phyloP scores from a whole-genome alignment of 2,113 vertebrate genomes.

The Pluvialis apricaria region DNA sequence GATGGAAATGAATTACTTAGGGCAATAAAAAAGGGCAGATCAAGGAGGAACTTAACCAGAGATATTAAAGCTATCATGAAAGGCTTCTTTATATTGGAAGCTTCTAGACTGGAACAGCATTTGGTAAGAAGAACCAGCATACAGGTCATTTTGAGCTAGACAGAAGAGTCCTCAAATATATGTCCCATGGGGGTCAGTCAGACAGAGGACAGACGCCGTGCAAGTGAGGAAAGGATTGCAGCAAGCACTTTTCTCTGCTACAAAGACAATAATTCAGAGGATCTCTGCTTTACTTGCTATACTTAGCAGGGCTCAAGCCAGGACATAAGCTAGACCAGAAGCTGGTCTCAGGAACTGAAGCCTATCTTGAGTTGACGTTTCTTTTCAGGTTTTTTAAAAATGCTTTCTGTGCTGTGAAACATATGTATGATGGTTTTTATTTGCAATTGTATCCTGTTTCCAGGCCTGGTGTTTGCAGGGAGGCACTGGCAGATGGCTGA shows the following conservation, averaged over 20 bases:
- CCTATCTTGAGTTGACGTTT: background rate
- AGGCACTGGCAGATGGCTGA: background rate
- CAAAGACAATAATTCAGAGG: background rate
- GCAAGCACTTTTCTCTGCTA: background rate
- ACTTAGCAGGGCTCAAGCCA: background rate
- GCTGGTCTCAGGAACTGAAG: background rate
- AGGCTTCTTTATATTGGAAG: background rate
- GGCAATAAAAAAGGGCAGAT: constrained; percentile 17
- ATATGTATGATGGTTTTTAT: background rate
- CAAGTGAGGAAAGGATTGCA: background rate
- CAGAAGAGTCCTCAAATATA: background rate
- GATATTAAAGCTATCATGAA: background rate
- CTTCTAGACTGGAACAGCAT: background rate
- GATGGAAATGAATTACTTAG: constrained; percentile 45
- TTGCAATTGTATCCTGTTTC: background rate
- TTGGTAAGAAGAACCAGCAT: background rate
- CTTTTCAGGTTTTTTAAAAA: background rate
- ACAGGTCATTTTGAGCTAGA: background rate
- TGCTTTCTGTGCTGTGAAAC: background rate
- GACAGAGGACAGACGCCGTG: background rate
- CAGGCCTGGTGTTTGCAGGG: background rate
- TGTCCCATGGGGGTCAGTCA: accelerated
- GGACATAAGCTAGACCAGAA: background rate
- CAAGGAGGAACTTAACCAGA: constrained; percentile 17
- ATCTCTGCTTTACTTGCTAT: background rate